Base-by-base conservation (phyloP, 2,888 invertebrate genomes). In the Zonitis immaculata region DNA sequence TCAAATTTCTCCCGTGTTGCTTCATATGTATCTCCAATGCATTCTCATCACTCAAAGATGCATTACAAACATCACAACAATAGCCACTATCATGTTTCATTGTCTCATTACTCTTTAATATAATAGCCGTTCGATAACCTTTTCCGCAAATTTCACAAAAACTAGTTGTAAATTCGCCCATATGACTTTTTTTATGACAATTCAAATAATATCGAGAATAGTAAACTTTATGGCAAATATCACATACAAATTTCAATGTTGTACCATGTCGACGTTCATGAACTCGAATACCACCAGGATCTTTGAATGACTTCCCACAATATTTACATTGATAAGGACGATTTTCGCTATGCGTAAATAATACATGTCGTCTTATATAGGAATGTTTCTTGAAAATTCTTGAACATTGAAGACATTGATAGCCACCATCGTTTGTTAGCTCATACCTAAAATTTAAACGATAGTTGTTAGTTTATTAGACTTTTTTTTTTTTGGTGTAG, bases 201-300 rank as follows among this genome's bases (percentile, higher is more conserved):
- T 22, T 22, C 22, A 5, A 4, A 22, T 5, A 3, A 5, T 4
- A 22, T 22, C 22, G 22, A n/a, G n/a, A n/a, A n/a, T n/a, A n/a
- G n/a, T n/a, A n/a, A n/a, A n/a, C n/a, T 22, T 81, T 80, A 0
- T 80, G 79, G 57, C 84, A 85, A 1, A 80, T 71, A 0, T 80
- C 75, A 59, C 84, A 84, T 42, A 66, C 56, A 51, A 61, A 65
- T 9, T 47, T 50, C 0, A 8, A 4, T 4, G 39, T 30, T 2
- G 27, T 46, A n/a, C 52, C 54, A 39, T 63, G 60, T 14, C 57
- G 42, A 32, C 49, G 57, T 7, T 49, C 43, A 42, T 67, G 67
- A 5, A 47, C 52, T 4, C 45, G 47, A 6, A 66, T 44, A 39
- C 56, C 52, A 30, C 57, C 47, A 42, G 59, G 58, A 8, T 54